phyloP scores from a whole-genome alignment of 2,888 invertebrate species.

The Pherbina coryleti region DNA sequence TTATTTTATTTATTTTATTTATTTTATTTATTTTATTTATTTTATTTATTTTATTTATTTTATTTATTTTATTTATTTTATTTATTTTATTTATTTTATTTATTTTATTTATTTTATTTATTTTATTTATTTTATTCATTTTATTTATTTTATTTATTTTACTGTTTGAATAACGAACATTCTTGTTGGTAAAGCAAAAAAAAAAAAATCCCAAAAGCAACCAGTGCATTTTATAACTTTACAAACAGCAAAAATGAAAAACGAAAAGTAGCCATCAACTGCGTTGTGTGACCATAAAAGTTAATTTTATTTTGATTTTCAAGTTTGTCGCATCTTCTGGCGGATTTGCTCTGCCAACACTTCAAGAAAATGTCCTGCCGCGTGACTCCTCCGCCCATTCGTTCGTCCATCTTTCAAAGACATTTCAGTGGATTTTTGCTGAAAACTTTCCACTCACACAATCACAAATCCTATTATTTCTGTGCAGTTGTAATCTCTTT shows the following conservation, averaged over 20 bases:
- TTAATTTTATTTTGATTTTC: constrained; percentile 31
- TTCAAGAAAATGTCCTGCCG: not conserved
- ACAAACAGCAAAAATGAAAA: not conserved
- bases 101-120: no score
- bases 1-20: no score
- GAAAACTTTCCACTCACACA: constrained; percentile 19
- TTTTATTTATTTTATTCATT: no score
- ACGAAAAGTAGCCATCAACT: not conserved
- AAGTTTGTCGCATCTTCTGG: constrained; percentile 3
- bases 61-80: no score
- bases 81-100: no score
- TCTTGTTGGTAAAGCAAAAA: constrained; percentile 1
- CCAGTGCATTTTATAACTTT: constrained; percentile 20
- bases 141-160: no score
- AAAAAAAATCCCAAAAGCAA: constrained; percentile 35
- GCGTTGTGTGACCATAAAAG: not conserved
- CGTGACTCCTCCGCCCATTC: not conserved
- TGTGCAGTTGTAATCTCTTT: constrained; percentile 67
- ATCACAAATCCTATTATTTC: constrained; percentile 64
- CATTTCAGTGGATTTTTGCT: constrained; percentile 13
- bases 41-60: no score
- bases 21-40: no score
- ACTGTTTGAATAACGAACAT: no score
- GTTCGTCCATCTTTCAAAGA: not conserved
- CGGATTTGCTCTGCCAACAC: constrained; percentile 4